Conservation (phyloP, 2,888 invertebrate species). For the Euspilapteryx auroguttella region DNA sequence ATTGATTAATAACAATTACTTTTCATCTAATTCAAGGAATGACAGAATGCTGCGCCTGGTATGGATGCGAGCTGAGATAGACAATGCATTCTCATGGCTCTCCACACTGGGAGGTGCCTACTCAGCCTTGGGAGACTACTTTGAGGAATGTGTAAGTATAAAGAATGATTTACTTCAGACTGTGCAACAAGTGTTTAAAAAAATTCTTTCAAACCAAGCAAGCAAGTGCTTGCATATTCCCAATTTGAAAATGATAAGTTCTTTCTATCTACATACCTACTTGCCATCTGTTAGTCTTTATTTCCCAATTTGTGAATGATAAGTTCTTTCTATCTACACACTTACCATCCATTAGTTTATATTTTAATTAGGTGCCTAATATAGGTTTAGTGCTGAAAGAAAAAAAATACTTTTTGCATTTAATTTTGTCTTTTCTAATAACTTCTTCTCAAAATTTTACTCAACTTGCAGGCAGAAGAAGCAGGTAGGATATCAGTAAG, state of each 20-base stretch:
- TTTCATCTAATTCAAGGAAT: constrained; percentile 24
- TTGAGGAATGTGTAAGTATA: constrained; percentile 71
- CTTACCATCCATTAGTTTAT: too few relatives aligned
- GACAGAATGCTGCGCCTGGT: constrained; percentile 29
- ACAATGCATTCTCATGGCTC: constrained; percentile 89
- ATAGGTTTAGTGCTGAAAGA: too few relatives aligned
- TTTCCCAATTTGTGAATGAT: not conserved
- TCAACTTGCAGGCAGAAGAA: constrained; percentile 69
- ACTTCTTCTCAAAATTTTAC: constrained; percentile 4
- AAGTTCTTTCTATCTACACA: too few relatives aligned
- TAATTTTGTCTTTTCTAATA: too few relatives aligned
- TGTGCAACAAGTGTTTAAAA: not conserved
- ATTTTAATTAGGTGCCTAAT: too few relatives aligned
- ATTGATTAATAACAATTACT: not conserved
- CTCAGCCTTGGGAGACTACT: constrained; percentile 91
- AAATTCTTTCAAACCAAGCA: not conserved
- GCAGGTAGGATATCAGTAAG: constrained; percentile 86
- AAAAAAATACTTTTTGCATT: too few relatives aligned
- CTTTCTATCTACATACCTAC: not conserved
- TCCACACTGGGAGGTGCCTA: constrained; percentile 96
- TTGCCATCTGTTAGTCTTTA: not conserved
- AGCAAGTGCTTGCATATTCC: not conserved
- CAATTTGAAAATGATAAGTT: not conserved
- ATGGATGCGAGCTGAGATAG: constrained; percentile 73
- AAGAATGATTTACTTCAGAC: too few relatives aligned